Evolutionary conservation across 2,797 vertebrate genomes (phyloP).

Genomic region (Oreochromis grahami): DNA sequence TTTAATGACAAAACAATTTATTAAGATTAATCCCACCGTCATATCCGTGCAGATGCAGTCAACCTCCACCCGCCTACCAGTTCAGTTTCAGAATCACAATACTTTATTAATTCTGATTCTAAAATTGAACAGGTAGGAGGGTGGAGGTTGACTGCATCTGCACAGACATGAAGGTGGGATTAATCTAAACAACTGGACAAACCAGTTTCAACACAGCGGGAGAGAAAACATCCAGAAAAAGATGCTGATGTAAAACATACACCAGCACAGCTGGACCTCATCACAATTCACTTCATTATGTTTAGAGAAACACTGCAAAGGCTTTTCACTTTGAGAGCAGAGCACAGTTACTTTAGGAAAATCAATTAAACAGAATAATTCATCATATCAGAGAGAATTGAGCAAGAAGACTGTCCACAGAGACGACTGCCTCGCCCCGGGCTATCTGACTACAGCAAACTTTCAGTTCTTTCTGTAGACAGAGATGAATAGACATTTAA

Average conservation of each 20-base stretch:
- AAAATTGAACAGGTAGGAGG: not conserved
- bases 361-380: constrained; percentile 60
- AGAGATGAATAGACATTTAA: constrained; percentile 1
- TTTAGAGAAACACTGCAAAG: constrained; percentile 17
- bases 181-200: not conserved
- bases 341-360: constrained; percentile 11
- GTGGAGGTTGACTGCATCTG: not conserved
- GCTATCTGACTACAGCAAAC: constrained; percentile 16
- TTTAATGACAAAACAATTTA: not conserved
- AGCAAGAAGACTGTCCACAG: constrained; percentile 16
- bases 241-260: not conserved
- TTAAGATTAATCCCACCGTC: not conserved
- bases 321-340: not conserved
- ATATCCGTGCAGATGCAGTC: not conserved
- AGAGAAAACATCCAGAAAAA: not conserved
- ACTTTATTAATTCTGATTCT: not conserved
- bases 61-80: not conserved
- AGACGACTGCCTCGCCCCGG: not conserved
- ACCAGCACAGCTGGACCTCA: not conserved
- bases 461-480: constrained; percentile 10
- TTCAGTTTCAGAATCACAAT: not conserved
- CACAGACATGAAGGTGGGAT: not conserved
- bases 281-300: not conserved
- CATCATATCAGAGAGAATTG: constrained; percentile 25
- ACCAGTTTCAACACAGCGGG: not conserved